These are phyloP conservation scores for Resseliella maxima DNA, from an alignment of 2,888 invertebrate species.

Conservation along the genomic window DNA sequence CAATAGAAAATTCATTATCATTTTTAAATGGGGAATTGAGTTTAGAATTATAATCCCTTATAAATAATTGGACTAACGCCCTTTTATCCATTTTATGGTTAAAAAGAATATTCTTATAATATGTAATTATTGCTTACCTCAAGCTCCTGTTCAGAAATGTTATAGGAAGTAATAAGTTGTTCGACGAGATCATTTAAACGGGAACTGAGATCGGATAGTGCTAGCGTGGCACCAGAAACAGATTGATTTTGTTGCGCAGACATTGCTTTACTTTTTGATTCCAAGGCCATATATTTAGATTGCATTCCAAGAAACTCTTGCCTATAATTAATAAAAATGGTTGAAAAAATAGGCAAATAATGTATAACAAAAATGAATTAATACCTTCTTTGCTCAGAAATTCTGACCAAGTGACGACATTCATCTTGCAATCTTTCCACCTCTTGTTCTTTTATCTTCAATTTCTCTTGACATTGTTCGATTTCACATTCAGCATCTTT, in stretches of 20 bases:
- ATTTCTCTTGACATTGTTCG: slow-evolving; percentile 64
- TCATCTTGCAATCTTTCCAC: slow-evolving; percentile 77
- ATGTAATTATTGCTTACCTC: slow-evolving; percentile 69
- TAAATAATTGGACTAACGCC: too few relatives aligned
- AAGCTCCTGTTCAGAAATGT: slow-evolving; percentile 79
- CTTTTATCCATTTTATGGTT: too few relatives aligned
- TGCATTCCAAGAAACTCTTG: slow-evolving; percentile 77
- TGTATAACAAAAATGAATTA: too few relatives aligned
- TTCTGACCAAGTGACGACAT: slow-evolving; percentile 80
- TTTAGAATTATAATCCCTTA: too few relatives aligned
- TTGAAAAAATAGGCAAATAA: too few relatives aligned
- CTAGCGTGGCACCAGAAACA: slow-evolving; percentile 76
- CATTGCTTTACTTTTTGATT: slow-evolving; percentile 74
- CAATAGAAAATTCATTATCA: too few relatives aligned
- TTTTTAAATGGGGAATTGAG: too few relatives aligned
- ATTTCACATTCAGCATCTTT: slow-evolving; percentile 76
- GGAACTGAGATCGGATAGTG: slow-evolving; percentile 75
- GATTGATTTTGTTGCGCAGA: slow-evolving; percentile 77
- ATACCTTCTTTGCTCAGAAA: slow-evolving; percentile 83
- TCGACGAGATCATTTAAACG: slow-evolving; percentile 78
- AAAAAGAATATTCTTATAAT: background rate
- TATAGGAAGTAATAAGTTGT: slow-evolving; percentile 78
- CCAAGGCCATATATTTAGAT: slow-evolving; percentile 74
- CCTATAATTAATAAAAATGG: slow-evolving; percentile 63
- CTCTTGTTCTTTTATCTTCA: slow-evolving; percentile 71